Evolutionary conservation across 2,888 invertebrate genomes (phyloP), one percentile per base, ranked within the genome.

Genomic region (Steinernema hermaphroditum): DNA sequence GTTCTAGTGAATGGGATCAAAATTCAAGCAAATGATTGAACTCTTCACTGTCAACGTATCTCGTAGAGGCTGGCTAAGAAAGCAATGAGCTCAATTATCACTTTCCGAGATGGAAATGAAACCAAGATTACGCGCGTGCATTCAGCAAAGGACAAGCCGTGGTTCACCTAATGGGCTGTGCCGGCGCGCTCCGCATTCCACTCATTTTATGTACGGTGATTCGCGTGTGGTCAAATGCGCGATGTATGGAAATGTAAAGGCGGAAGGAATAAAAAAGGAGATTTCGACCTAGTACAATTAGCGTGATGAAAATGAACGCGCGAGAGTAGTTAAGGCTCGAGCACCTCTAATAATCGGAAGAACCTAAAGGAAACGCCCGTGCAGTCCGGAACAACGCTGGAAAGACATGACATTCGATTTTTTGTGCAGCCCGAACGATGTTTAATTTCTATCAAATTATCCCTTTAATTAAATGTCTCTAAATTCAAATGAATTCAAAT

Each of bases 371-470:
- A 19, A 32, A 62, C 32, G 62, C 9, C 29, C 32, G 62, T 32
- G 62, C 32, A 32, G 62, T 12, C 32, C 32, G 32, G 27, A 32
- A n/a, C n/a, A 29, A 62, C 62, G 62, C 27, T n/a, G 27, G 62
- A 29, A 19, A 62, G 32, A 14, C 62, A 34, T 32, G 29, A 8
- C 62, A 32, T 9, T 24, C 62, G 34, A 9, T 62, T 62, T 62
- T 62, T 19, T 22, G n/a, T 50, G 62, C 37, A 37, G 32, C n/a
- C 27, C n/a, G 32, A 16, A 27, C 32, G 32, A 29, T 62, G 62
- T 32, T 9, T 62, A 62, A 62, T 62, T 62, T 62, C 62, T 4
- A 62, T 62, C 62, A 32, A 29, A 62, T 62, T 62, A 62, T 62
- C 22, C 27, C 14, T 32, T 34, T 62, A 62, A 62, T 62, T 62